A percentile compares a stretch with the other conserved stretches of the same genome.
Evolutionary conservation across 2,113 vertebrate genomes (phyloP).

Genomic region (Calyptommatus sinebrachiatus): DNA sequence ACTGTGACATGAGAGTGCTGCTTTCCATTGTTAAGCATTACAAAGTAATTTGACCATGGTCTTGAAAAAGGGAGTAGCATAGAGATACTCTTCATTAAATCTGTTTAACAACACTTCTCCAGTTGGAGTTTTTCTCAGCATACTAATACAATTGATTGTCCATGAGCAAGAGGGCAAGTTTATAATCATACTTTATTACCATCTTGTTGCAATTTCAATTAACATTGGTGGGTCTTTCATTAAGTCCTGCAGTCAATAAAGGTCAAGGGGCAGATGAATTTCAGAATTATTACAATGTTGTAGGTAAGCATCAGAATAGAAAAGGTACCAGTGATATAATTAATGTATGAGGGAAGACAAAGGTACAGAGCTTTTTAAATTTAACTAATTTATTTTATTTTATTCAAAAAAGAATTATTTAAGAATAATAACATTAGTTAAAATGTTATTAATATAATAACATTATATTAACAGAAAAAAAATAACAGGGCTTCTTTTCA

Average conservation of each 20-base stretch:
- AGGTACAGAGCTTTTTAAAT: too few relatives aligned
- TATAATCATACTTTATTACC: neutral
- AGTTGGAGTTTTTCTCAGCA: constrained; percentile 5
- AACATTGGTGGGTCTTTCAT: constrained; percentile 1
- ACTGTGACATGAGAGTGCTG: neutral
- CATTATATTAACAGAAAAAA: too few relatives aligned
- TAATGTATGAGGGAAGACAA: neutral
- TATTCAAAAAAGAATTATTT: too few relatives aligned
- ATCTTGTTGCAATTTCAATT: neutral
- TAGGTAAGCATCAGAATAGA: neutral
- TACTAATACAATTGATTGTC: constrained; percentile 8
- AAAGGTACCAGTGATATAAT: neutral
- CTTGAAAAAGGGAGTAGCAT: neutral
- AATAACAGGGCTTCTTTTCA: too few relatives aligned
- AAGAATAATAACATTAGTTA: too few relatives aligned
- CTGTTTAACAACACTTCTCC: neutral
- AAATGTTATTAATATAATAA: too few relatives aligned
- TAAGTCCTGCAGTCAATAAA: neutral
- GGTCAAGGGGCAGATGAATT: neutral
- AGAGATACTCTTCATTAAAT: neutral
- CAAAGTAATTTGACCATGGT: neutral
- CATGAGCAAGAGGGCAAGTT: neutral
- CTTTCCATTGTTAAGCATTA: constrained; percentile 17
- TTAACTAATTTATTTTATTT: too few relatives aligned
- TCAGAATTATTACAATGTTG: neutral